Conservation (phyloP, 2,113 vertebrate species). For the Maccullochella peelii region DNA sequence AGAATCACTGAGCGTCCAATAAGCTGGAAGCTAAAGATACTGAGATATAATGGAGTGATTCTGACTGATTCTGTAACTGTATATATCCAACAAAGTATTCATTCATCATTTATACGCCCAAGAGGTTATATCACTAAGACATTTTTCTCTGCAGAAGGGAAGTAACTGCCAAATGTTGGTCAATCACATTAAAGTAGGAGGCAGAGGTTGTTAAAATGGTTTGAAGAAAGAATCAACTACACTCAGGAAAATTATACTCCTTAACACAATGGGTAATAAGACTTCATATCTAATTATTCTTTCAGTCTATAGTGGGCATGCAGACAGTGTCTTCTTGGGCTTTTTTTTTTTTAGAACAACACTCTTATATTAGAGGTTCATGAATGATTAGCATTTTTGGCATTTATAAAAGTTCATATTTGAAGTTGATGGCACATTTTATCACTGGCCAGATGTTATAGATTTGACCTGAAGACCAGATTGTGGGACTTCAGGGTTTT, state of each 20-base stretch:
- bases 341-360: neutral
- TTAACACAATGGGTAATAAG: neutral
- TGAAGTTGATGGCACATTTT: constrained; percentile 1
- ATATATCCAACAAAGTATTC: constrained; percentile 12
- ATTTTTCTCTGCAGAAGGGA: constrained; percentile 20
- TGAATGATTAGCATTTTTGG: neutral
- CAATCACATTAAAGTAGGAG: constrained; percentile 33
- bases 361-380: neutral
- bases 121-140: constrained; percentile 1
- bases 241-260: constrained; percentile 5
- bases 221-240: constrained; percentile 21
- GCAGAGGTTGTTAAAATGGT: constrained; percentile 16
- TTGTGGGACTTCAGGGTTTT: constrained; percentile 10
- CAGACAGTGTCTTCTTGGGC: neutral
- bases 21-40: constrained; percentile 16
- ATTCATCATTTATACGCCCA: constrained; percentile 25
- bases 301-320: neutral
- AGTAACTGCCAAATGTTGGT: constrained; percentile 42
- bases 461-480: constrained; percentile 17
- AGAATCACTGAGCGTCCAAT: constrained; percentile 13
- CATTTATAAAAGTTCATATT: neutral
- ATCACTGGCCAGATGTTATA: constrained; percentile 13
- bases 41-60: constrained; percentile 6
- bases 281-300: neutral
- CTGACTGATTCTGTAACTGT: constrained; percentile 33